Percentiles rank a stretch among this genome's conserved stretches.
These are phyloP conservation scores for Montipora cactus DNA, from an alignment of 64 coral and sea anemone species.

Conservation along the genomic window DNA sequence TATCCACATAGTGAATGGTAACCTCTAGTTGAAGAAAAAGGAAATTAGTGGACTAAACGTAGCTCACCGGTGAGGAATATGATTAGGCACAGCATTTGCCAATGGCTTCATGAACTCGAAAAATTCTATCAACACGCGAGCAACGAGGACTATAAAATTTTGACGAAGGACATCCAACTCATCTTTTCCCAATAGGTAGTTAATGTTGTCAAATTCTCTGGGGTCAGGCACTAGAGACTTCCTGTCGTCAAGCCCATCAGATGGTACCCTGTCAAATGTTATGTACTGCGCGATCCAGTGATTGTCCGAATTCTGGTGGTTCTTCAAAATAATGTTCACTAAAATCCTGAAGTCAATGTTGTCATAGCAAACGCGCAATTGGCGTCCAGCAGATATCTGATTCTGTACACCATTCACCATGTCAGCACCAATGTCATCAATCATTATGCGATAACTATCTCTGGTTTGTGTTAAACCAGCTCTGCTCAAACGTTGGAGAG, in stretches of 20 bases:
- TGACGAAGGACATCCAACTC: slow-evolving; percentile 24
- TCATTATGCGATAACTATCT: slow-evolving; percentile 46
- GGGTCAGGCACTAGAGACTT: slow-evolving; percentile 33
- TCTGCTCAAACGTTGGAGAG: slow-evolving; percentile 31
- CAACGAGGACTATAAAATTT: slow-evolving; percentile 51
- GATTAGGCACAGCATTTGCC: slow-evolving; percentile 39
- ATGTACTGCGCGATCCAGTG: too few species aligned
- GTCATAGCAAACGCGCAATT: too few species aligned
- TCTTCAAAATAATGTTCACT: too few species aligned
- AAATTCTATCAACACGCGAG: slow-evolving; percentile 35
- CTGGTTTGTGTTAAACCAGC: slow-evolving; percentile 19
- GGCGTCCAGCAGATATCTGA: too few species aligned
- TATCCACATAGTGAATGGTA: too few species aligned
- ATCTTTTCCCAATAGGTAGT: slow-evolving; percentile 47
- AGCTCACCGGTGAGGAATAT: slow-evolving; percentile 53
- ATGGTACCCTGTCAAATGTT: too few species aligned
- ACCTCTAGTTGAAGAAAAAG: too few species aligned
- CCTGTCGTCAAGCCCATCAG: slow-evolving; percentile 43
- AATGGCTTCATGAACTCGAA: slow-evolving; percentile 44
- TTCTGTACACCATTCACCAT: too few species aligned
- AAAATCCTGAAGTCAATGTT: too few species aligned
- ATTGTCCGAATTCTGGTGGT: too few species aligned
- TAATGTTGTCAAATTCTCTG: slow-evolving; percentile 35
- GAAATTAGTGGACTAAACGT: too few species aligned
- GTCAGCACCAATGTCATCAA: slow-evolving; percentile 51